These are phyloP conservation scores for Aphelenchoides besseyi DNA, from an alignment of 1,140 invertebrate species.

Conservation along the genomic window DNA sequence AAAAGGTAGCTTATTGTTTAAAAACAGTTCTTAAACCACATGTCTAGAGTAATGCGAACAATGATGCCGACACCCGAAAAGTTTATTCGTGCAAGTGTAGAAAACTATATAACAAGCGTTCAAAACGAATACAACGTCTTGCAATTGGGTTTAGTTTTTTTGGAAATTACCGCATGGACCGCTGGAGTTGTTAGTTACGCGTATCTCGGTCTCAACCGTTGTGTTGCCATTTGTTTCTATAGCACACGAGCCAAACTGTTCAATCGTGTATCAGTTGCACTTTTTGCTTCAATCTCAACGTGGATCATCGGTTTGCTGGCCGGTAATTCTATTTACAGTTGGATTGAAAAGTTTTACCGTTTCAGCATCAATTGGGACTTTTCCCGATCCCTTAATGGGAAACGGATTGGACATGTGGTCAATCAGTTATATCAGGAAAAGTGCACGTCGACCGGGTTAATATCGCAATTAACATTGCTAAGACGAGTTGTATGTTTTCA, in stretches of 20 bases:
- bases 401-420: conserved; percentile 38
- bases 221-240: conserved; percentile 59
- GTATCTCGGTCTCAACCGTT: conserved; percentile 50
- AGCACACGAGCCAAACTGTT: conserved; percentile 53
- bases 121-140: conserved; percentile 15
- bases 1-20: background rate
- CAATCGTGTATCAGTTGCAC: conserved; percentile 54
- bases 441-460: conserved; percentile 16
- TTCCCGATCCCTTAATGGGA: conserved; percentile 43
- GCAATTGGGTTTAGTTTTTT: conserved; percentile 39
- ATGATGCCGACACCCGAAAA: conserved; percentile 29
- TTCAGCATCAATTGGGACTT: conserved; percentile 51
- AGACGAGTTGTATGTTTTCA: conserved; percentile 19
- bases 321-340: too few species aligned
- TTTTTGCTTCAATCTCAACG: conserved; percentile 46
- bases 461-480: conserved; percentile 18
- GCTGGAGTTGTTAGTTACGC: conserved; percentile 55
- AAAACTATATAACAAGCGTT: conserved; percentile 5
- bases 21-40: conserved; percentile 19
- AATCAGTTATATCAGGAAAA: conserved; percentile 32
- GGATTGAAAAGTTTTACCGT: conserved; percentile 17
- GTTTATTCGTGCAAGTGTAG: background rate
- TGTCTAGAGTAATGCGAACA: background rate
- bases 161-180: conserved; percentile 55
- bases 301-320: conserved; percentile 50